phyloP scores from a whole-genome alignment of 2,113 vertebrate species.

The Notarius lentiginosus region DNA sequence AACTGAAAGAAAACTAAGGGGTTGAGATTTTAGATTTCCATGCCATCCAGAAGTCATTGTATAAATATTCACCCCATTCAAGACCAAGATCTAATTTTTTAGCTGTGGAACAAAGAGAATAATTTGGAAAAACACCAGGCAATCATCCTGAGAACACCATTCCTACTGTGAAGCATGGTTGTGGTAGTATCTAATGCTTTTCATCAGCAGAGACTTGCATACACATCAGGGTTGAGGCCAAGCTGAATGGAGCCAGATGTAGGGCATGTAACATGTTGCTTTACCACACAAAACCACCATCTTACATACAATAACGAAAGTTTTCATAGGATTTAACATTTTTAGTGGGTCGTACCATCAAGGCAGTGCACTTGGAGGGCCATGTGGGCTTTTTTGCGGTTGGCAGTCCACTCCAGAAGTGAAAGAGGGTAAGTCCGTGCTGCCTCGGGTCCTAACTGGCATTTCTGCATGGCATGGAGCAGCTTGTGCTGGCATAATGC shows the following conservation, averaged over 20 bases:
- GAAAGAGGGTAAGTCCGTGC: slow-evolving; percentile 83
- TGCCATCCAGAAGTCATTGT: background rate
- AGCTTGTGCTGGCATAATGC: slow-evolving; percentile 91
- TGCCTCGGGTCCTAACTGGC: slow-evolving; percentile 63
- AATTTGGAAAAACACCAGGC: too few relatives aligned
- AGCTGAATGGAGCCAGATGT: too few relatives aligned
- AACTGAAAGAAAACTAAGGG: background rate
- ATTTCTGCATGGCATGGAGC: slow-evolving; percentile 83
- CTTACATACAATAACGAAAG: background rate
- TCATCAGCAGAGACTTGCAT: background rate
- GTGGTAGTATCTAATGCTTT: background rate
- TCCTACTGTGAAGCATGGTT: background rate
- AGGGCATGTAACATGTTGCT: background rate
- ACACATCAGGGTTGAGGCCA: too few relatives aligned
- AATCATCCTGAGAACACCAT: background rate
- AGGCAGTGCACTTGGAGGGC: slow-evolving; percentile 86
- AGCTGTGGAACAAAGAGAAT: too few relatives aligned
- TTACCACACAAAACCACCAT: background rate
- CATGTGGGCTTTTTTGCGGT: slow-evolving; percentile 82
- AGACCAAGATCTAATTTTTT: too few relatives aligned
- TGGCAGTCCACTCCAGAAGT: slow-evolving; percentile 88
- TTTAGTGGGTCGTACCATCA: slow-evolving; percentile 76
- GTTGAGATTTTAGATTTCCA: too few relatives aligned
- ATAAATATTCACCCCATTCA: too few relatives aligned
- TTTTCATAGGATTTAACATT: background rate